Conservation (phyloP, 2,797 vertebrate genomes). For the Lutjanus argentimaculatus region DNA sequence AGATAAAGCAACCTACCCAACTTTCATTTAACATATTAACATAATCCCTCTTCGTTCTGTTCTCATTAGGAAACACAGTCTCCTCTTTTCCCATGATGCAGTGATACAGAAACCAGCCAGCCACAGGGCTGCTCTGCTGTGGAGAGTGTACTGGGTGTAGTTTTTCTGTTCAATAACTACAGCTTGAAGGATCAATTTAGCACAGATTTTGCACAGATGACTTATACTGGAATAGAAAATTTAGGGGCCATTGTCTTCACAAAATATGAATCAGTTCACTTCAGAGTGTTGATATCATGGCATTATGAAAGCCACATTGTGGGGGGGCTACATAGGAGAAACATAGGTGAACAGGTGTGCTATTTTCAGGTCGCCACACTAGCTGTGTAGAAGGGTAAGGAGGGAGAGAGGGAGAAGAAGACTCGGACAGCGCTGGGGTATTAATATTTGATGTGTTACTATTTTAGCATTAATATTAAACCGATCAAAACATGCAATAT, state of each 20-base stretch:
- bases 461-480: constrained; percentile 87
- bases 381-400: constrained; percentile 31
- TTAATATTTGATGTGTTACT: constrained; percentile 86
- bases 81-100: constrained; percentile 38
- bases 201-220: constrained; percentile 43
- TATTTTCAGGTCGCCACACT: constrained; percentile 66
- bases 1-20: background rate
- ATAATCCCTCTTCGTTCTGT: constrained; percentile 36
- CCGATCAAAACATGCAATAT: constrained; percentile 84
- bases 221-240: constrained; percentile 24
- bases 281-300: constrained; percentile 27
- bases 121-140: constrained; percentile 3
- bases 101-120: constrained; percentile 22
- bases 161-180: constrained; percentile 58
- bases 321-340: constrained; percentile 1
- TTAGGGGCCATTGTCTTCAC: constrained; percentile 2
- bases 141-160: constrained; percentile 19
- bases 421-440: constrained; percentile 67
- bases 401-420: constrained; percentile 34
- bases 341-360: constrained; percentile 46
- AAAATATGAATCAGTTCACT: constrained; percentile 48
- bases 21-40: constrained; percentile 40
- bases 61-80: constrained; percentile 21
- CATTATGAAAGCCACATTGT: constrained; percentile 33
- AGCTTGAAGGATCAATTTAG: constrained; percentile 43